A percentile compares a stretch with the other conserved stretches of the same genome.
Conservation (phyloP, 2,888 invertebrate genomes). For the Netelia inedita region DNA sequence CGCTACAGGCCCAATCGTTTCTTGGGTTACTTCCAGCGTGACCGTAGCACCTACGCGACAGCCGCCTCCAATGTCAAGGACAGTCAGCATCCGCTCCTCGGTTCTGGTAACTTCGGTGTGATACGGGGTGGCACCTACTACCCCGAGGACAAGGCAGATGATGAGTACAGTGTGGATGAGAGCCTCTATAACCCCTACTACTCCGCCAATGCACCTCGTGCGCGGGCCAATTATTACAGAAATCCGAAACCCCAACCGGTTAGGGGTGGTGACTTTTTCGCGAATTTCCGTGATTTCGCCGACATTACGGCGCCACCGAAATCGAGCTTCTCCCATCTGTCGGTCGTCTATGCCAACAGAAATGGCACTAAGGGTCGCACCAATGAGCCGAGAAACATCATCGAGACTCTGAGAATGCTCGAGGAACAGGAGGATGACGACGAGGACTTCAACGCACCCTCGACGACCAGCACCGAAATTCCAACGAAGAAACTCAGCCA, state of each 20-base stretch:
- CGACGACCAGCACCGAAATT: conserved; percentile 77
- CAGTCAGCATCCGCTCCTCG: conserved; percentile 88
- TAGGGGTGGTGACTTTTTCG: conserved; percentile 91
- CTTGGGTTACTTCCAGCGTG: conserved; percentile 82
- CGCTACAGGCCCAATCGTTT: conserved; percentile 83
- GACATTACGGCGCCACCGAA: conserved; percentile 95
- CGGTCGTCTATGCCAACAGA: conserved; percentile 94
- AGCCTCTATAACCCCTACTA: conserved; percentile 88
- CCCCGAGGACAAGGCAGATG: conserved; percentile 88
- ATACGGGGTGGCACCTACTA: conserved; percentile 95
- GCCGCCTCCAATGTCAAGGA: conserved; percentile 81
- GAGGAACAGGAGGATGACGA: conserved; percentile 86
- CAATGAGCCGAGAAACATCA: conserved; percentile 92
- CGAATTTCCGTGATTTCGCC: conserved; percentile 95
- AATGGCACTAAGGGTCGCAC: conserved; percentile 88
- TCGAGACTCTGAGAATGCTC: conserved; percentile 91
- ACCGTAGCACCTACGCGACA: conserved; percentile 78
- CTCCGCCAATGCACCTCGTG: conserved; percentile 90
- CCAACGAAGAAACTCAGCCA: conserved; percentile 83
- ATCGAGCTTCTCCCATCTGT: conserved; percentile 92
- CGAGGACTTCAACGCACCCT: conserved; percentile 47
- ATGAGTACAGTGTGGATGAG: conserved; percentile 87
- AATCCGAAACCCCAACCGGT: conserved; percentile 92
- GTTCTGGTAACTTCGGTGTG: conserved; percentile 94
- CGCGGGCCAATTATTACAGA: conserved; percentile 89